Conservation (phyloP, 2,888 invertebrate species). For the Drosophila robusta region DNA sequence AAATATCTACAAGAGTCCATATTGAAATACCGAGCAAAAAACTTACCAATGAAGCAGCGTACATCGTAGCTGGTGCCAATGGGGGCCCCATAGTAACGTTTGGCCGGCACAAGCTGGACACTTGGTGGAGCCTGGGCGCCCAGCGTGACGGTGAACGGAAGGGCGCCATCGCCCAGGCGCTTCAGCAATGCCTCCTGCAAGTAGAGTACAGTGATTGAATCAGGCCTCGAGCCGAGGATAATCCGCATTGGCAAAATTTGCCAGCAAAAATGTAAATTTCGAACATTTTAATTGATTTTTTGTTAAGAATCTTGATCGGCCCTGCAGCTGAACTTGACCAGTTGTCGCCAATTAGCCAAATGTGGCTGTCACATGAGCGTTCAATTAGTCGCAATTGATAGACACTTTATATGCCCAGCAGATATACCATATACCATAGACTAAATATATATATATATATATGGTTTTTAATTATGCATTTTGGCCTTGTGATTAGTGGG, state of each 20-base stretch:
- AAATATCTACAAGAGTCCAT: constrained; percentile 10
- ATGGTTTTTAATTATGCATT: constrained; percentile 47
- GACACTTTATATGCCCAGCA: not conserved
- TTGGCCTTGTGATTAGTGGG: constrained; percentile 34
- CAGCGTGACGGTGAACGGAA: constrained; percentile 92
- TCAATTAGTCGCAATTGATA: not conserved
- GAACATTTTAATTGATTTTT: constrained; percentile 46
- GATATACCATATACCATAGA: not conserved
- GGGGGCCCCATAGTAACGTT: constrained; percentile 95
- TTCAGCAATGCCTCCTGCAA: constrained; percentile 92
- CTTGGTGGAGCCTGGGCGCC: constrained; percentile 95
- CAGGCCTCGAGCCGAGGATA: not conserved
- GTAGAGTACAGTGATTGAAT: constrained; percentile 9
- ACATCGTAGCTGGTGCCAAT: constrained; percentile 96
- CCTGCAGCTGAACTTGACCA: not conserved
- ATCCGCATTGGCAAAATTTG: constrained; percentile 7
- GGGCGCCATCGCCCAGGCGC: constrained; percentile 91
- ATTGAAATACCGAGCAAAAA: constrained; percentile 1
- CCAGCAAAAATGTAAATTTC: constrained; percentile 17
- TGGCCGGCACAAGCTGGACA: constrained; percentile 95
- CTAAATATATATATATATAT: not conserved
- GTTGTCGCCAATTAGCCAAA: not conserved
- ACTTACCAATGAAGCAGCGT: constrained; percentile 93
- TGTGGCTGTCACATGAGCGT: not conserved
- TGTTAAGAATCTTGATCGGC: not conserved